Conservation (phyloP, 2,113 vertebrate species). For the Barbus barbus region DNA sequence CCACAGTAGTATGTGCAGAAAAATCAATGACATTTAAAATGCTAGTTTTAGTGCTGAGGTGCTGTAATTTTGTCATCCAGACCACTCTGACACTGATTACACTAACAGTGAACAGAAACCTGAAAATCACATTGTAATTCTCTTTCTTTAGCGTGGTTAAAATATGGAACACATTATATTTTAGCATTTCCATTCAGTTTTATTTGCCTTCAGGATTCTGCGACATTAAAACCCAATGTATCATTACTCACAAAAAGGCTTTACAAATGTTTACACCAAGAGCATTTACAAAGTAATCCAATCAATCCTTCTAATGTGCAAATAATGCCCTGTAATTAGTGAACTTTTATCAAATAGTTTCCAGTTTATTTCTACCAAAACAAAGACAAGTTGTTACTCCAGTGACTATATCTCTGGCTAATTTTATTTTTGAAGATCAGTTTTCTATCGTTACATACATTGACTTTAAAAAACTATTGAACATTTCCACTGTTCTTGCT, state of each 20-base stretch:
- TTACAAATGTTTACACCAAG: not conserved
- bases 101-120: constrained; percentile 4
- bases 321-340: not conserved
- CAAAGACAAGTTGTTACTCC: not conserved
- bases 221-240: not conserved
- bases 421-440: not conserved
- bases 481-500: not conserved
- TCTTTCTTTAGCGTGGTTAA: constrained; percentile 3
- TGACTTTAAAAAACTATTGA: not conserved
- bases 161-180: not conserved
- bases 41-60: constrained; percentile 29
- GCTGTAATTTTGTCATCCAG: constrained; percentile 39
- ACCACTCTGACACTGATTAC: constrained; percentile 28
- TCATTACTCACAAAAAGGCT: not conserved
- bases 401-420: not conserved
- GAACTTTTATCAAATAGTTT: not conserved
- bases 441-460: not conserved
- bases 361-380: not conserved
- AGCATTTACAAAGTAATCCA: not conserved
- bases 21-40: constrained; percentile 24
- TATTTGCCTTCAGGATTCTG: not conserved
- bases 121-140: constrained; percentile 7
- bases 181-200: not conserved
- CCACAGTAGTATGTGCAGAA: constrained; percentile 21
- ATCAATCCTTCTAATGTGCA: not conserved